A percentile compares a stretch with the other conserved stretches of the same genome.
Conservation (phyloP, 1,140 invertebrate species). For the Scaptomyza hsui region DNA sequence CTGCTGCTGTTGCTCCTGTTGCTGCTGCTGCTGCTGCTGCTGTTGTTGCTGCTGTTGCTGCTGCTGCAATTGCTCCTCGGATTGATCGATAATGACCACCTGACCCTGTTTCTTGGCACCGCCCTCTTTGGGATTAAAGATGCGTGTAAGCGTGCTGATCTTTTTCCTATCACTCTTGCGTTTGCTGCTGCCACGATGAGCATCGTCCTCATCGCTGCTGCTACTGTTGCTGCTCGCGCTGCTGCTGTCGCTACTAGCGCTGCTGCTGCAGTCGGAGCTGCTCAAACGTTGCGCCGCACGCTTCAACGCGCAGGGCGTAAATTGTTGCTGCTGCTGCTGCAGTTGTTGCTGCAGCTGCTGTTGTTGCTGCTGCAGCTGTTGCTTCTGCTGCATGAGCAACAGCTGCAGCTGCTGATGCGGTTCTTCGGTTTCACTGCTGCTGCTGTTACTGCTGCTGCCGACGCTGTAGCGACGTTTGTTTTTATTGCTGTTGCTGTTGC, state of each 20-base stretch:
- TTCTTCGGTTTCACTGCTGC: slow-evolving; percentile 43
- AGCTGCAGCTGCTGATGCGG: slow-evolving; percentile 20
- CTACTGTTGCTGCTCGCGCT: slow-evolving; percentile 47
- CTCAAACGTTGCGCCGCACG: slow-evolving; percentile 10
- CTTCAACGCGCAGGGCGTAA: too few species aligned
- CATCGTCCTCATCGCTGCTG: slow-evolving; percentile 63
- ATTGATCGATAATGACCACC: slow-evolving; percentile 79
- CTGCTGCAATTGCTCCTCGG: slow-evolving; percentile 64
- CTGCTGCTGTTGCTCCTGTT: slow-evolving; percentile 48
- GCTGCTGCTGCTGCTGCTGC: slow-evolving; percentile 39
- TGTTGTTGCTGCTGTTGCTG: slow-evolving; percentile 57
- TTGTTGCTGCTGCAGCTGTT: slow-evolving; percentile 24
- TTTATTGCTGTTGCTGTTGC: slow-evolving; percentile 15
- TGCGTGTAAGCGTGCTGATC: slow-evolving; percentile 87
- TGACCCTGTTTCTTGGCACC: slow-evolving; percentile 85
- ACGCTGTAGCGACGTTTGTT: slow-evolving; percentile 19
- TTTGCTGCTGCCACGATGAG: slow-evolving; percentile 54
- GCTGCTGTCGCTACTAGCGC: slow-evolving; percentile 20
- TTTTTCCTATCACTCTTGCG: slow-evolving; percentile 87
- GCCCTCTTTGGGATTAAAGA: slow-evolving; percentile 87
- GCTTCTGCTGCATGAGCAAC: slow-evolving; percentile 1
- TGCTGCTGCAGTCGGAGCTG: slow-evolving; percentile 33
- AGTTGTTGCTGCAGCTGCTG: slow-evolving; percentile 1
- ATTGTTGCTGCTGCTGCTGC: slow-evolving; percentile 12
- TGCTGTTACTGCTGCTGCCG: slow-evolving; percentile 39